A percentile compares a stretch with the other conserved stretches of the same genome.
These are phyloP conservation scores for Zosterops lateralis DNA, from an alignment of 2,113 vertebrate genomes.

Conservation along the genomic window DNA sequence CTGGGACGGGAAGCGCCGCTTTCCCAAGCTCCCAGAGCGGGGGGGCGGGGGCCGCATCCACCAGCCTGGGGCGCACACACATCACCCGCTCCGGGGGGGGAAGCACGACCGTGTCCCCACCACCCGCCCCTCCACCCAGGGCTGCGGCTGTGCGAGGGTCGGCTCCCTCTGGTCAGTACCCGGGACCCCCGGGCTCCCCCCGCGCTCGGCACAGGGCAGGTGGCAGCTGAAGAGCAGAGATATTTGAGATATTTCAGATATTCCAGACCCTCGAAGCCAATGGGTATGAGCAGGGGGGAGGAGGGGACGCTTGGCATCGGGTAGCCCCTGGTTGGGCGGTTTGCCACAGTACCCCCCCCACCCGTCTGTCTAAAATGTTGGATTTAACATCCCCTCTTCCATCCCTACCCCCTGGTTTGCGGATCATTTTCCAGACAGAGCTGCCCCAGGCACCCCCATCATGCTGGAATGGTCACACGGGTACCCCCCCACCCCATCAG, in stretches of 20 bases:
- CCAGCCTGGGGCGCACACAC: not conserved
- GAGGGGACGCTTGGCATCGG: not conserved
- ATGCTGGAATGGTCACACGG: rapidly evolving
- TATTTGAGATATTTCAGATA: not conserved
- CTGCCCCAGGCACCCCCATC: rapidly evolving
- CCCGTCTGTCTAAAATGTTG: not conserved
- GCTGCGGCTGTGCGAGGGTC: not conserved
- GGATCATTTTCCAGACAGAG: not conserved
- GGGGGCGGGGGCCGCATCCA: not conserved
- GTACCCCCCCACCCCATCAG: not conserved
- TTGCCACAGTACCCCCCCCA: not conserved
- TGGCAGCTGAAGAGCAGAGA: not conserved
- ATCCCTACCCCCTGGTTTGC: not conserved
- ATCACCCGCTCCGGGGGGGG: not conserved
- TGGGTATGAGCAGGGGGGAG: not conserved
- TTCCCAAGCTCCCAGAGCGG: not conserved
- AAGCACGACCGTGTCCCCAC: not conserved
- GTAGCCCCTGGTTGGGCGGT: not conserved
- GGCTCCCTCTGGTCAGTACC: not conserved
- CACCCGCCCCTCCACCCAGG: not conserved
- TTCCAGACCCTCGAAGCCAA: not conserved
- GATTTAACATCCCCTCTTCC: not conserved
- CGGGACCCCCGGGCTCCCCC: not conserved
- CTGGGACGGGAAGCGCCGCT: conserved; percentile 6
- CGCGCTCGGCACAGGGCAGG: not conserved